phyloP scores from a whole-genome alignment of 2,888 invertebrate genomes.

The Cephonodes hylas region DNA sequence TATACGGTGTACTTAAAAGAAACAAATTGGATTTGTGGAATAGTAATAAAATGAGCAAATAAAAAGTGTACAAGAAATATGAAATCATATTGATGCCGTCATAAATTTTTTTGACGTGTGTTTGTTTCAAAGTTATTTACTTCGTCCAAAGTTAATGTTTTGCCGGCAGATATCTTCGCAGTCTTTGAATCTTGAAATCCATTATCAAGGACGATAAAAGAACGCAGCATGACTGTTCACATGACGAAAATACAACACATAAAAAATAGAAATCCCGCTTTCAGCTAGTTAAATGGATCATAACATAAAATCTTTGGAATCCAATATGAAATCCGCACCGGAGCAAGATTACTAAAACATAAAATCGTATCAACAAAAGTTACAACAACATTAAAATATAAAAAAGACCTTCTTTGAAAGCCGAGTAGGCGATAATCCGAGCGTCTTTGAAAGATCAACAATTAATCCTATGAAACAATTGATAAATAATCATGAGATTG shows the following conservation, averaged over 20 bases:
- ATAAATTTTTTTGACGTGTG: constrained; percentile 24
- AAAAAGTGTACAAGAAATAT: constrained; percentile 17
- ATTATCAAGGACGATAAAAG: constrained; percentile 3
- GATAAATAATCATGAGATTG: too few relatives aligned
- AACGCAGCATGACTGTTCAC: not conserved
- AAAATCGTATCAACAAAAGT: too few relatives aligned
- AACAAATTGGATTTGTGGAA: constrained; percentile 13
- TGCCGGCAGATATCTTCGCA: constrained; percentile 16
- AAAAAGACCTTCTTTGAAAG: too few relatives aligned
- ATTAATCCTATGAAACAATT: too few relatives aligned
- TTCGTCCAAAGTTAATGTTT: constrained; percentile 24
- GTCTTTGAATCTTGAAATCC: constrained; percentile 18
- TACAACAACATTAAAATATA: too few relatives aligned
- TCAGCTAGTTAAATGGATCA: not conserved
- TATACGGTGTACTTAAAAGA: not conserved
- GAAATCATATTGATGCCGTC: constrained; percentile 21
- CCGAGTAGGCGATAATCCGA: too few relatives aligned
- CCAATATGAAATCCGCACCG: not conserved
- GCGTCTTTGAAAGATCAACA: too few relatives aligned
- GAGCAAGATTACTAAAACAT: not conserved
- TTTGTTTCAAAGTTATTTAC: constrained; percentile 21
- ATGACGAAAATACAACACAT: not conserved
- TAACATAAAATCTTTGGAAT: not conserved
- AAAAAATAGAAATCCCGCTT: not conserved
- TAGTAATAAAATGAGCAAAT: constrained; percentile 19